Conservation (phyloP, 2,797 vertebrate species). For the Liparis tanakae region DNA sequence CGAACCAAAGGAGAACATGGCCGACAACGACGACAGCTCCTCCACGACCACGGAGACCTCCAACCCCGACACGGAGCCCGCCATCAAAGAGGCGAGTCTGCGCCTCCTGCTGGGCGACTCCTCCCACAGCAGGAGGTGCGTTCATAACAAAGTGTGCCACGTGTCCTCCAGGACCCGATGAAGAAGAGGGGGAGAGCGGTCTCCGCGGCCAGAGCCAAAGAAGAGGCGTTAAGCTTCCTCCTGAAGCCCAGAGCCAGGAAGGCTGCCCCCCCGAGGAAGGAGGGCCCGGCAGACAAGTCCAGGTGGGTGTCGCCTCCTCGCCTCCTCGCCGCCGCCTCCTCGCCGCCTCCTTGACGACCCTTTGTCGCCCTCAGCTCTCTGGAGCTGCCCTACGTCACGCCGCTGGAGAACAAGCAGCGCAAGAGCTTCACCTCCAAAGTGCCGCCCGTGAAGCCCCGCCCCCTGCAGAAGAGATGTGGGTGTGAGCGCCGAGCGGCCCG, state of each 20-base stretch:
- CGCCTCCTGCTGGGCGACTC: no score
- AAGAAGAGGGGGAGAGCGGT: conserved; percentile 91
- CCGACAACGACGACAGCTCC: conserved; percentile 95
- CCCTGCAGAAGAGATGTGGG: conserved; percentile 90
- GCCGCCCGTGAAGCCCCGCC: conserved; percentile 87
- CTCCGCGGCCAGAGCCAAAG: conserved; percentile 82
- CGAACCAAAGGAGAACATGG: conserved; percentile 92
- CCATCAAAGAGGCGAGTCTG: conserved; percentile 90
- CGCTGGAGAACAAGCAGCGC: conserved; percentile 92
- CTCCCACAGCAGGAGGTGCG: no score
- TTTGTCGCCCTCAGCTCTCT: conserved; percentile 83
- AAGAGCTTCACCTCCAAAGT: conserved; percentile 91
- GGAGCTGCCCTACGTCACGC: conserved; percentile 90
- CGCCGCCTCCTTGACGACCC: background rate
- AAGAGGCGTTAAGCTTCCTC: conserved; percentile 85
- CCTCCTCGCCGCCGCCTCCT: background rate
- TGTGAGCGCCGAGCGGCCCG: no score
- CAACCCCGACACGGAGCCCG: conserved; percentile 93
- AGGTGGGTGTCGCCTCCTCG: conserved; percentile 80
- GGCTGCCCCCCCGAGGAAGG: conserved; percentile 86
- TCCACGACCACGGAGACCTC: conserved; percentile 99
- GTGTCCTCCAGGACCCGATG: conserved; percentile 89
- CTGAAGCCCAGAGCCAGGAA: conserved; percentile 92
- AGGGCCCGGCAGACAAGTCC: conserved; percentile 88
- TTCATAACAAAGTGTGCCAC: no score